Conservation (phyloP, 1,140 invertebrate species). For the Euglossa dilemma region DNA sequence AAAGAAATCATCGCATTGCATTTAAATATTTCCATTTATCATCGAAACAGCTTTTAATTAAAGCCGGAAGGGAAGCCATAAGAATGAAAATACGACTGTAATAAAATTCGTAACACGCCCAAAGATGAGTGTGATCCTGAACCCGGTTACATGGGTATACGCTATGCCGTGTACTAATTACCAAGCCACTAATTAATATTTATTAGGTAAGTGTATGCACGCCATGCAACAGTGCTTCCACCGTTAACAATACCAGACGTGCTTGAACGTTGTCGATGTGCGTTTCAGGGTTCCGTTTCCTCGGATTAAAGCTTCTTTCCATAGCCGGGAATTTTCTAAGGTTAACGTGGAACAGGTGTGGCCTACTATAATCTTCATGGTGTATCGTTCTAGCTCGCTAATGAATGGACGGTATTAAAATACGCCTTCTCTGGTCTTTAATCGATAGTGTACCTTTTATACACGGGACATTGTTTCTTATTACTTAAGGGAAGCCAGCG, state of each 20-base stretch:
- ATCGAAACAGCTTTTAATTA: too few relatives aligned
- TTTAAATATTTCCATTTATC: too few relatives aligned
- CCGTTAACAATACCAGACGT: too few relatives aligned
- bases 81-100: too few relatives aligned
- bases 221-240: not conserved
- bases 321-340: not conserved
- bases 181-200: not conserved
- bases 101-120: too few relatives aligned
- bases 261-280: not conserved
- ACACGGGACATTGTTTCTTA: not conserved
- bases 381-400: not conserved
- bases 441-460: not conserved
- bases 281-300: not conserved
- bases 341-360: not conserved
- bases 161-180: not conserved
- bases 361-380: not conserved
- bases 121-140: too few relatives aligned
- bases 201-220: not conserved
- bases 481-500: not conserved
- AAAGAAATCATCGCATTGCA: too few relatives aligned
- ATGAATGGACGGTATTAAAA: not conserved
- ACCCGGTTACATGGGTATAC: too few relatives aligned
- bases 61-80: too few relatives aligned
- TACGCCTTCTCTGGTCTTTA: not conserved
- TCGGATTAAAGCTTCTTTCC: not conserved